Conservation (phyloP, 2,797 vertebrate species). For the Rhadinocentrus ornatus region DNA sequence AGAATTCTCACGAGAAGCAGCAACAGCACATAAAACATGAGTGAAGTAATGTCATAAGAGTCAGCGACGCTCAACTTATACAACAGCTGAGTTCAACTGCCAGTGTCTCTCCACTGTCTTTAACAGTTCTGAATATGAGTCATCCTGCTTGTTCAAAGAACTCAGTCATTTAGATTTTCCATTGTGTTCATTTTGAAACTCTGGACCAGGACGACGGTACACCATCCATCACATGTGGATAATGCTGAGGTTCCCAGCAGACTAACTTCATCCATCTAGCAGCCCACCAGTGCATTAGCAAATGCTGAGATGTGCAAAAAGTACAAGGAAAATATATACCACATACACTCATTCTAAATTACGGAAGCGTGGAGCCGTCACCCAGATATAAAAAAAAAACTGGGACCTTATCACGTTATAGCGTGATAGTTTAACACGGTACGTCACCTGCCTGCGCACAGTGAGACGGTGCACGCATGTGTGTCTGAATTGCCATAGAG, state of each 20-base stretch:
- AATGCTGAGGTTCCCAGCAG: not conserved
- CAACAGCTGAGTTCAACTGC: not conserved
- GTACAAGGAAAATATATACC: not conserved
- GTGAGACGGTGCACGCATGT: too few relatives aligned
- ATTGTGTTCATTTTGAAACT: slow-evolving; percentile 14
- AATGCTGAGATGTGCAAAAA: not conserved
- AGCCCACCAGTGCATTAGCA: not conserved
- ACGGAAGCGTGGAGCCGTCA: too few relatives aligned
- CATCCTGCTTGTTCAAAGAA: slow-evolving; percentile 34
- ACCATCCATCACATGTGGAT: not conserved
- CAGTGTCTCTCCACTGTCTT: slow-evolving; percentile 1
- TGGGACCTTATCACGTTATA: too few relatives aligned
- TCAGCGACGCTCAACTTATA: slow-evolving; percentile 6
- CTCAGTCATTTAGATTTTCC: slow-evolving; percentile 45
- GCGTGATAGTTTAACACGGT: too few relatives aligned
- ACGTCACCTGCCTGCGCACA: too few relatives aligned
- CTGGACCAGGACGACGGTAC: not conserved
- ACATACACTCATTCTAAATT: not conserved
- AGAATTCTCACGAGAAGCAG: slow-evolving; percentile 10
- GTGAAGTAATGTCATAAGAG: slow-evolving; percentile 1
- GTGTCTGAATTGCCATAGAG: too few relatives aligned
- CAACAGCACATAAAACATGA: slow-evolving; percentile 6
- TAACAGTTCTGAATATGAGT: slow-evolving; percentile 33
- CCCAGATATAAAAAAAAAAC: too few relatives aligned
- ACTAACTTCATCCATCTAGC: too few relatives aligned